phyloP scores from a whole-genome alignment of 2,797 vertebrate genomes.

The Muraenolepis orangiensis region DNA sequence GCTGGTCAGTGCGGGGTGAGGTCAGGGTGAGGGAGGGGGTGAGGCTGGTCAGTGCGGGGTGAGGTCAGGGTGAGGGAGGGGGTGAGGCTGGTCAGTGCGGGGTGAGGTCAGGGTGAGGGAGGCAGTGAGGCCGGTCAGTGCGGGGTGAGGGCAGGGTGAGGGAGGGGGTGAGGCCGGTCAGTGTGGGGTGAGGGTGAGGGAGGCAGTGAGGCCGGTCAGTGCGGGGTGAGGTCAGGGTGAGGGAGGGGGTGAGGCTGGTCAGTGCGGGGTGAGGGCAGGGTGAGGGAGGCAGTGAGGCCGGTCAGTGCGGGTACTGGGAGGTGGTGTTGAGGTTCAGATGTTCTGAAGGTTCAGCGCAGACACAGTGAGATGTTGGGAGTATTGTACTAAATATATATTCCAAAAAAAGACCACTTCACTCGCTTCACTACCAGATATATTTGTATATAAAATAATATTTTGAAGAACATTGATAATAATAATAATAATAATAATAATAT shows the following conservation, averaged over 20 bases:
- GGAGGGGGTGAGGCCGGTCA: no score
- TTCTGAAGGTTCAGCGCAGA: constrained; percentile 67
- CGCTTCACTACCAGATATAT: constrained; percentile 67
- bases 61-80: no score
- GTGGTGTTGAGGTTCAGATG: constrained; percentile 41
- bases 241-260: constrained; percentile 35
- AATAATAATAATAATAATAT: constrained; percentile 49
- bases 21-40: no score
- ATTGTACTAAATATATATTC: constrained; percentile 66
- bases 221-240: neutral
- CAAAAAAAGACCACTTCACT: constrained; percentile 62
- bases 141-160: no score
- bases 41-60: no score
- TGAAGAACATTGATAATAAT: constrained; percentile 58
- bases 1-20: no score
- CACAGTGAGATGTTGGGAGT: constrained; percentile 49
- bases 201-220: neutral
- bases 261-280: constrained; percentile 7
- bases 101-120: no score
- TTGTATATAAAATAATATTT: constrained; percentile 64
- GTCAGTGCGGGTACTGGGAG: constrained; percentile 22
- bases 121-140: no score
- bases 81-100: no score
- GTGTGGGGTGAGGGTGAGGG: no score
- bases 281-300: constrained; percentile 26